Percentiles rank a stretch among this genome's conserved stretches.
phyloP scores from a whole-genome alignment of 1,140 invertebrate genomes.

The Stratiolaelaps scimitus region DNA sequence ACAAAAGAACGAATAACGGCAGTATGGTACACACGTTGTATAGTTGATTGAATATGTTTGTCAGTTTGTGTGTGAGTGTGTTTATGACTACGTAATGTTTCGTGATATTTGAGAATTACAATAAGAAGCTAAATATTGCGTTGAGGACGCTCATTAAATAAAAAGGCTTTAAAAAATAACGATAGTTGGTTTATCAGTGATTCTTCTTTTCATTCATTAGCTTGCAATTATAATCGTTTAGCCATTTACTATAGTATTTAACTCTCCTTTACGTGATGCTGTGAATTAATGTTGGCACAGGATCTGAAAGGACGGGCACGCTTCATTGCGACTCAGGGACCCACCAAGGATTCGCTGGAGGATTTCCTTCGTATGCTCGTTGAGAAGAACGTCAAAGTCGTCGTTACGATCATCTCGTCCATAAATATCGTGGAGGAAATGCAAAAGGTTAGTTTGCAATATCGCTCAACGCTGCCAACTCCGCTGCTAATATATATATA shows the following conservation, averaged over 20 bases:
- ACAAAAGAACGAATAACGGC: no score
- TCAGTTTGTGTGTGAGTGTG: background rate
- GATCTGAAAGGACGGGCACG: background rate
- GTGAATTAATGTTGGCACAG: no score
- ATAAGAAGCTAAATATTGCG: no score
- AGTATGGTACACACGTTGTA: background rate
- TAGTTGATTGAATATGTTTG: background rate
- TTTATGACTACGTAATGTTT: background rate
- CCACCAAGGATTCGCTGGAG: background rate
- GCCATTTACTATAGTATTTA: background rate
- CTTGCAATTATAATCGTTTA: background rate
- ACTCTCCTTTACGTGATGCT: no score
- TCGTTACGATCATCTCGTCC: slow-evolving; percentile 4
- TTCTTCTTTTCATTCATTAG: background rate
- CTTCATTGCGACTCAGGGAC: slow-evolving; percentile 18
- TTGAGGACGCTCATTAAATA: no score
- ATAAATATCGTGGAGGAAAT: slow-evolving; percentile 5
- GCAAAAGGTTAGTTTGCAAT: slow-evolving; percentile 5
- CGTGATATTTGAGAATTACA: background rate
- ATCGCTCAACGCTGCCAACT: no score
- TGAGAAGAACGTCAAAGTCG: slow-evolving; percentile 7
- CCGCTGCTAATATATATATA: no score
- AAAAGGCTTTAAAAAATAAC: no score
- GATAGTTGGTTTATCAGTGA: no score
- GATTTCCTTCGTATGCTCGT: slow-evolving; percentile 23